Base-by-base conservation (phyloP, 2,113 vertebrate genomes). In the Carettochelys insculpta region DNA sequence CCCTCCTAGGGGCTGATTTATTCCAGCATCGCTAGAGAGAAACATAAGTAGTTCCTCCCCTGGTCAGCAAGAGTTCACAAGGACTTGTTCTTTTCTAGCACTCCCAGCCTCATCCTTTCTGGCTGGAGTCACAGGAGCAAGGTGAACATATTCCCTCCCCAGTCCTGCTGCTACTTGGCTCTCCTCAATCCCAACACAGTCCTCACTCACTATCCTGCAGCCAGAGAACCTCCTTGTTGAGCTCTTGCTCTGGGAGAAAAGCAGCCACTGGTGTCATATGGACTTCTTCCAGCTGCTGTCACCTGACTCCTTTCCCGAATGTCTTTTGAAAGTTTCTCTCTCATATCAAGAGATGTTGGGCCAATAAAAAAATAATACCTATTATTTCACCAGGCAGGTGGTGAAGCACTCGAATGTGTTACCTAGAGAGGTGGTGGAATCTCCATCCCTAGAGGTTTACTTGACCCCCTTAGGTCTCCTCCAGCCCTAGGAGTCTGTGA, bases 1-100 rank as follows among this genome's bases (percentile, higher is more conserved):
- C 48, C 9, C 4, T 83, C 0, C 0, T 58, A 50, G 16, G 8
- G 43, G 14, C 43, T 89, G 51, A 75, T 82, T n/a, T 4, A 48
- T 93, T 87, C 82, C 82, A 89, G 17, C 2, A 16, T 0, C 65
- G 52, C 0, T 58, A 77, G 91, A 89, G 45, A 76, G 2, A 77
- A 48, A 73, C 14, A 43, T 8, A 71, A 87, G 53, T 22, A 5
- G 10, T 85, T 89, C 11, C 93, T 93, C 38, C 90, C 61, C 34
- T 65, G 61, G 61, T 38, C 31, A 65, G 17, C 34, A 65, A 20
- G 31, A n/a, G 34, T 65, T 65, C 61, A 65, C 61, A 65, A 20
- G 8, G 34, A 65, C 17, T 65, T 34, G n/a, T 65, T 5, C 52
- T 11, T 92, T 87, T 94, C 48, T 78, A 81, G 51, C 2, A 53